Conservation (phyloP, 2,888 invertebrate species). For the Euproctis similis region DNA sequence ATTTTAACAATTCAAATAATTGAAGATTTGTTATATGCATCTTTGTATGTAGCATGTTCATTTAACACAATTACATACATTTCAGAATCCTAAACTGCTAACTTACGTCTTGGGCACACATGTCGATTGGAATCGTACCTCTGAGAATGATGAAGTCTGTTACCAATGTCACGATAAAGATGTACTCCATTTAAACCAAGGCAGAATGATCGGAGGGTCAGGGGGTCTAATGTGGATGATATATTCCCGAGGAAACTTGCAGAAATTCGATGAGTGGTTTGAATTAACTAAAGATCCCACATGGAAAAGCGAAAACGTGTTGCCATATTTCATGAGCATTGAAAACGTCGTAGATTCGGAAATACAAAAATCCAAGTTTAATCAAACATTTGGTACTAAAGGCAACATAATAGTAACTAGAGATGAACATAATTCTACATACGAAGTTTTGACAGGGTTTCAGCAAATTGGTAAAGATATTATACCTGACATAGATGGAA, state of each 20-base stretch:
- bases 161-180: constrained; percentile 5
- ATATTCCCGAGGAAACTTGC: constrained; percentile 11
- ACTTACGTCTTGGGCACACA: constrained; percentile 5
- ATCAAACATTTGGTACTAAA: constrained; percentile 7
- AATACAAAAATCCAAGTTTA: constrained; percentile 6
- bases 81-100: constrained; percentile 10
- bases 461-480: constrained; percentile 9
- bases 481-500: constrained; percentile 11
- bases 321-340: constrained; percentile 15
- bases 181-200: constrained; percentile 2
- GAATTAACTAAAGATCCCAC: constrained; percentile 8
- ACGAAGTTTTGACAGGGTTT: constrained; percentile 10
- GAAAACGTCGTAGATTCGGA: constrained; percentile 10
- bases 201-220: constrained; percentile 16
- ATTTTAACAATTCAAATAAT: no score
- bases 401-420: constrained; percentile 14
- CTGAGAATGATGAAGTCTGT: constrained; percentile 5
- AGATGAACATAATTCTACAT: constrained; percentile 1
- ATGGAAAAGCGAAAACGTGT: constrained; percentile 14
- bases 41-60: no score
- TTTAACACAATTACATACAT: no score
- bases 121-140: constrained; percentile 12
- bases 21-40: no score
- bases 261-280: constrained; percentile 11
- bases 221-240: constrained; percentile 9